phyloP scores from a whole-genome alignment of 2,888 invertebrate genomes.

The Phrixothrix hirtus region DNA sequence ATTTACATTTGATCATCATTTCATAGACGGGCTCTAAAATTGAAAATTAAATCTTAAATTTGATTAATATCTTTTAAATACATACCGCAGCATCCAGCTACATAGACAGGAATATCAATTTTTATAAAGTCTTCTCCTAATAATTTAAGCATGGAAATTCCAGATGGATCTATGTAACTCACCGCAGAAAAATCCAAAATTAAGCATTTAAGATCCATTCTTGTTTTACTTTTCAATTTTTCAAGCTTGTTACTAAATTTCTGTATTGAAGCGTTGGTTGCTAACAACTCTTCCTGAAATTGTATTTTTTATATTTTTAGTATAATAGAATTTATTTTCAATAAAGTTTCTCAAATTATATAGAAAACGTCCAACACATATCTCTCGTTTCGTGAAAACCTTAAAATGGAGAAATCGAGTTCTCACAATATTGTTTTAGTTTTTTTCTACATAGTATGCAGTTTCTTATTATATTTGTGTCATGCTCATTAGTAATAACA shows the following conservation, averaged over 20 bases:
- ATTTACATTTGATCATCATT: slow-evolving; percentile 64
- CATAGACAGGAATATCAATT: slow-evolving; percentile 60
- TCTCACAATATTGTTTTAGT: too few relatives aligned
- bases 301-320: neutral
- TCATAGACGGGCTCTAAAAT: slow-evolving; percentile 68
- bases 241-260: slow-evolving; percentile 21
- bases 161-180: slow-evolving; percentile 67
- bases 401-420: too few relatives aligned
- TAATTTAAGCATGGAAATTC: slow-evolving; percentile 61
- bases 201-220: slow-evolving; percentile 45
- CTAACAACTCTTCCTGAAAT: slow-evolving; percentile 13
- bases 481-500: too few relatives aligned
- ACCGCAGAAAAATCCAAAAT: slow-evolving; percentile 68
- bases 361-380: too few relatives aligned
- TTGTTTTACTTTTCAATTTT: slow-evolving; percentile 19
- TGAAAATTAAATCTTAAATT: slow-evolving; percentile 2
- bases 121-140: slow-evolving; percentile 60
- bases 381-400: too few relatives aligned
- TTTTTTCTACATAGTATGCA: too few relatives aligned
- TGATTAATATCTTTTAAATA: neutral
- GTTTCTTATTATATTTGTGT: too few relatives aligned
- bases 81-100: slow-evolving; percentile 61
- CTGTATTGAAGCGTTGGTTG: neutral
- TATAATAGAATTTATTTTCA: neutral
- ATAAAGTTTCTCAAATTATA: too few relatives aligned